phyloP scores from a whole-genome alignment of 2,797 vertebrate genomes.

The Rhyacichthys aspro region DNA sequence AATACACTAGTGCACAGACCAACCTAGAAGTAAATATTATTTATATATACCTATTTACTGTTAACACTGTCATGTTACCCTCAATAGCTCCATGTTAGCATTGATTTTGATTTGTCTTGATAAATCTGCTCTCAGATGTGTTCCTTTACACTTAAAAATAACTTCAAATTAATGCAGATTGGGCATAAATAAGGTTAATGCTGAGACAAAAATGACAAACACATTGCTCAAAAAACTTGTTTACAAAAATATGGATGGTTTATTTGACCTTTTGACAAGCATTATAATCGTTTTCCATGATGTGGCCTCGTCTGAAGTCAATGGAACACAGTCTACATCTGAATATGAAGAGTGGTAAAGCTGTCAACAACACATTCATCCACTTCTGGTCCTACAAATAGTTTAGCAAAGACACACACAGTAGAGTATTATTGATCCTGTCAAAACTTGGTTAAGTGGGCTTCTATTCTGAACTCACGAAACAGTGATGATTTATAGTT shows the following conservation, averaged over 20 bases:
- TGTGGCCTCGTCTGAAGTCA: constrained; percentile 68
- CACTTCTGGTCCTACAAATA: constrained; percentile 75
- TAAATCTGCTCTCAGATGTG: too few relatives aligned
- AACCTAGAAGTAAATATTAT: too few relatives aligned
- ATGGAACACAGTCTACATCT: constrained; percentile 82
- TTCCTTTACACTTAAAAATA: too few relatives aligned
- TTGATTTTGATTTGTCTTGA: too few relatives aligned
- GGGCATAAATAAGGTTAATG: neutral
- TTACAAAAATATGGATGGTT: constrained; percentile 86
- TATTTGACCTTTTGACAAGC: constrained; percentile 83
- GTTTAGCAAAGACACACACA: constrained; percentile 75
- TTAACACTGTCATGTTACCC: too few relatives aligned
- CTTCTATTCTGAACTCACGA: constrained; percentile 79
- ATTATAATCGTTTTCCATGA: constrained; percentile 69
- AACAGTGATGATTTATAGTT: constrained; percentile 76
- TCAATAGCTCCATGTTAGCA: too few relatives aligned
- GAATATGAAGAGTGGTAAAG: constrained; percentile 77
- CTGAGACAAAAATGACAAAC: constrained; percentile 41
- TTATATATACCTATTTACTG: too few relatives aligned
- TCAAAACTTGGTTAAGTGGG: constrained; percentile 81
- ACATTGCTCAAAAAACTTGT: constrained; percentile 53
- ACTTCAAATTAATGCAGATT: too few relatives aligned
- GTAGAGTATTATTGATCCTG: constrained; percentile 77
- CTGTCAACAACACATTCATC: constrained; percentile 74
- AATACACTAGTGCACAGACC: too few relatives aligned